Evolutionary conservation across 2,797 vertebrate species (phyloP).

Genomic region (Leptodactylus fallax): DNA sequence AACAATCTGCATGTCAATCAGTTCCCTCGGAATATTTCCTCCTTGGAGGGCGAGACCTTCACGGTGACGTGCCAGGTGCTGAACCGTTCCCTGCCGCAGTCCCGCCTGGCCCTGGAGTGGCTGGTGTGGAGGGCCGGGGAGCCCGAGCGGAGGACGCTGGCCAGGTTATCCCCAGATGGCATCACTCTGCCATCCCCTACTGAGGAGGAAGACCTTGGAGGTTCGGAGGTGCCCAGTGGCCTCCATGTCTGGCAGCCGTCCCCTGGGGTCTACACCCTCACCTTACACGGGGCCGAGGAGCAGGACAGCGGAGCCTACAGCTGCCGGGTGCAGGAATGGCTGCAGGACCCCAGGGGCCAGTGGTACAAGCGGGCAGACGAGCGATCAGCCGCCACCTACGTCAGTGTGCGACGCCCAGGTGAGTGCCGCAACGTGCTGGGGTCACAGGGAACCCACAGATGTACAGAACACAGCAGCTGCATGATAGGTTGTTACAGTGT

Average conservation of each 20-base stretch:
- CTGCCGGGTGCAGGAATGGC: slow-evolving; percentile 81
- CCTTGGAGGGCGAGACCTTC: slow-evolving; percentile 77
- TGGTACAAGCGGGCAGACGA: slow-evolving; percentile 80
- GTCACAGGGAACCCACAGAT: too few species aligned
- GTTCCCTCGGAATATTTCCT: slow-evolving; percentile 74
- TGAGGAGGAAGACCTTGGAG: slow-evolving; percentile 67
- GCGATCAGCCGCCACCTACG: slow-evolving; percentile 69
- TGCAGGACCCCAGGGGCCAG: slow-evolving; percentile 71
- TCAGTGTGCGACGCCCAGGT: slow-evolving; percentile 77
- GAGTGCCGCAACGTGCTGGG: too few species aligned
- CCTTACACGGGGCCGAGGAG: slow-evolving; percentile 84
- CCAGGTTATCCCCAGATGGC: slow-evolving; percentile 71
- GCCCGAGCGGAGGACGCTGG: slow-evolving; percentile 70
- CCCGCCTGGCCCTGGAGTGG: slow-evolving; percentile 78
- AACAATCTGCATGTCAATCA: slow-evolving; percentile 78
- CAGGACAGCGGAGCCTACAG: slow-evolving; percentile 84
- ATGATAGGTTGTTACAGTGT: too few species aligned
- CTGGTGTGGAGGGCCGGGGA: slow-evolving; percentile 74
- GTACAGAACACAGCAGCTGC: too few species aligned
- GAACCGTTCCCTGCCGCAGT: slow-evolving; percentile 74
- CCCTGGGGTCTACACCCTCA: slow-evolving; percentile 77
- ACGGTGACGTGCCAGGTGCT: slow-evolving; percentile 76
- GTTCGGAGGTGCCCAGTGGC: slow-evolving; percentile 68
- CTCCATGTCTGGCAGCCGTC: slow-evolving; percentile 76
- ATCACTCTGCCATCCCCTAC: slow-evolving; percentile 72